phyloP scores from a whole-genome alignment of 23 tunicate genomes.

The Phallusia fumigata region DNA sequence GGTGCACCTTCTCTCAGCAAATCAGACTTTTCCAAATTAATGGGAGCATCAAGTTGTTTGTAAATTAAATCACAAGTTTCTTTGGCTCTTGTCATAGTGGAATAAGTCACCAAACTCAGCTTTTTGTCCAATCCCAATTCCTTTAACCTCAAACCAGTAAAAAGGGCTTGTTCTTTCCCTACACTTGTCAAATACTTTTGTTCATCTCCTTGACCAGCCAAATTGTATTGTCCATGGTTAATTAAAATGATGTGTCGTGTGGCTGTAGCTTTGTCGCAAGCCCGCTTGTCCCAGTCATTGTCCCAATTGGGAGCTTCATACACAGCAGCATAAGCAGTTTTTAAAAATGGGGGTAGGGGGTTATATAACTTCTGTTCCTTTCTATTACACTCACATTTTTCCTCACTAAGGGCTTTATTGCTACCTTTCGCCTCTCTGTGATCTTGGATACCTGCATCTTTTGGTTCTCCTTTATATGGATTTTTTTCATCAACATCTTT shows the following conservation, averaged over 20 bases:
- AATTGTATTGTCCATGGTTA: constrained; percentile 86
- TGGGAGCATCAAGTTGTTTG: constrained; percentile 31
- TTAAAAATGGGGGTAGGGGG: not conserved
- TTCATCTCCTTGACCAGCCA: constrained; percentile 40
- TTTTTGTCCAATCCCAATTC: constrained; percentile 46
- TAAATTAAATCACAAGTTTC: constrained; percentile 71
- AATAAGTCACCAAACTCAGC: constrained; percentile 31
- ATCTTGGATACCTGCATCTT: not conserved
- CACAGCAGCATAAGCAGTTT: constrained; percentile 17
- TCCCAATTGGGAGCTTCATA: constrained; percentile 49
- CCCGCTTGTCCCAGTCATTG: constrained; percentile 77
- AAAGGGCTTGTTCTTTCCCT: constrained; percentile 76
- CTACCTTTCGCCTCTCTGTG: not conserved
- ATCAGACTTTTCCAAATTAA: constrained; percentile 37
- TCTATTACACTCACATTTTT: not conserved
- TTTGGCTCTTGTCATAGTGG: constrained; percentile 79
- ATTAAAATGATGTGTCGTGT: constrained; percentile 78
- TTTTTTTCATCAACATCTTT: not conserved
- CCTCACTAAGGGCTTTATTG: too few species aligned
- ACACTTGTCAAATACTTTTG: constrained; percentile 56
- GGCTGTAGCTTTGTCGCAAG: constrained; percentile 46
- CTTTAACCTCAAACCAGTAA: constrained; percentile 66
- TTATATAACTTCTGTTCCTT: not conserved
- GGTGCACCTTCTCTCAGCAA: constrained; percentile 92
- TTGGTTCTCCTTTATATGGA: not conserved